Evolutionary conservation across 2,113 vertebrate species (phyloP).

Genomic region (Phyllostomus discolor): DNA sequence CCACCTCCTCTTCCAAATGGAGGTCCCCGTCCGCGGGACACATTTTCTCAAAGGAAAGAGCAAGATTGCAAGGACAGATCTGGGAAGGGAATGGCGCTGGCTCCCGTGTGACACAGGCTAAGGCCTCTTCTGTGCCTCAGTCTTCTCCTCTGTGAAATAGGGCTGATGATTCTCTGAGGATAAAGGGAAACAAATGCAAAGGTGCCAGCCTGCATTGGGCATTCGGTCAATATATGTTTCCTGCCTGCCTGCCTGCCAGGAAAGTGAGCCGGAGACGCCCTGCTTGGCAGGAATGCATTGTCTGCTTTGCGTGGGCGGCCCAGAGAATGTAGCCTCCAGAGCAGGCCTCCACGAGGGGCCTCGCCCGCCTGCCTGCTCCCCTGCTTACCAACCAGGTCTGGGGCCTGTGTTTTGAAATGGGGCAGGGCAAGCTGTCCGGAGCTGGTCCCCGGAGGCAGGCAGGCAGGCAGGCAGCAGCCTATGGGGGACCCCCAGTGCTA

Average conservation of each 20-base stretch:
- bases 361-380: not conserved
- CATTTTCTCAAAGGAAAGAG: not conserved
- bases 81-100: not conserved
- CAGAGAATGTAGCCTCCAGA: not conserved
- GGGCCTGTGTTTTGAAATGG: not conserved
- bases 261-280: not conserved
- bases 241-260: not conserved
- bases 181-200: constrained; percentile 4
- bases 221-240: not conserved
- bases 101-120: not conserved
- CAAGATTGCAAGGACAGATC: not conserved
- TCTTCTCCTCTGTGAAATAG: not conserved
- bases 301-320: constrained; percentile 3
- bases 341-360: not conserved
- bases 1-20: not conserved
- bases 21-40: not conserved
- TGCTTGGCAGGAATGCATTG: constrained; percentile 44
- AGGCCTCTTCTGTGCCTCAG: not conserved
- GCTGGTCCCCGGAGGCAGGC: constrained; percentile 29
- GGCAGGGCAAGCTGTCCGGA: constrained; percentile 47
- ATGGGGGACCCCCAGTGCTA: constrained; percentile 30
- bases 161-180: not conserved
- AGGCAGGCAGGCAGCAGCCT: not conserved
- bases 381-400: not conserved
- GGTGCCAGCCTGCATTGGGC: not conserved